These are phyloP conservation scores for Pammene aurita DNA, from an alignment of 2,888 invertebrate species.

Conservation along the genomic window DNA sequence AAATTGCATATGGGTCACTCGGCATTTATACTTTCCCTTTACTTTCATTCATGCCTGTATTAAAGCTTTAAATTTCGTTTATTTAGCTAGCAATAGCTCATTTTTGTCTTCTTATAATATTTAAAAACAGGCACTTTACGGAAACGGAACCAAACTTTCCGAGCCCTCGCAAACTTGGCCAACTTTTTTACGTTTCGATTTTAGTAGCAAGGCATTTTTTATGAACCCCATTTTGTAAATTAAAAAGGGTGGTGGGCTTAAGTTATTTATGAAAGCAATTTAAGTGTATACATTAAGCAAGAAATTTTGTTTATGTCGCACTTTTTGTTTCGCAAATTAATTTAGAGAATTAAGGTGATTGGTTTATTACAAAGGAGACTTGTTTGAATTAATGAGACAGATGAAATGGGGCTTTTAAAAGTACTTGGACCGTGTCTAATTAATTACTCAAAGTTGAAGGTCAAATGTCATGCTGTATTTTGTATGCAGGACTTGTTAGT, in stretches of 20 bases:
- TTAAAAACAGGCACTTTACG: not conserved
- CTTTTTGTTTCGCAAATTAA: slow-evolving; percentile 40
- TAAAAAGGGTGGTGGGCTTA: slow-evolving; percentile 42
- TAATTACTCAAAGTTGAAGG: slow-evolving; percentile 5
- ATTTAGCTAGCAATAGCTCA: too few relatives aligned
- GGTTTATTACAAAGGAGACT: slow-evolving; percentile 25
- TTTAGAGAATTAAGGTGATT: slow-evolving; percentile 36
- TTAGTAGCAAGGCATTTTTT: slow-evolving; percentile 40
- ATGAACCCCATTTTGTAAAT: slow-evolving; percentile 42
- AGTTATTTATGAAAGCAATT: slow-evolving; percentile 41
- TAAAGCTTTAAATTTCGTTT: too few relatives aligned
- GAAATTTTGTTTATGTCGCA: slow-evolving; percentile 40
- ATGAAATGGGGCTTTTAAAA: slow-evolving; percentile 22
- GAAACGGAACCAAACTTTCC: slow-evolving; percentile 37
- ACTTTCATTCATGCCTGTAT: too few relatives aligned
- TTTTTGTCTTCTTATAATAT: not conserved
- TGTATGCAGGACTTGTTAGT: not conserved
- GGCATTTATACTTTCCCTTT: too few relatives aligned
- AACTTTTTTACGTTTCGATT: slow-evolving; percentile 41
- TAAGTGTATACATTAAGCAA: slow-evolving; percentile 39
- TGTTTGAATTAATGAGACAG: slow-evolving; percentile 28
- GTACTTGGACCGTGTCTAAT: slow-evolving; percentile 9
- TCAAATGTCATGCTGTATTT: not conserved
- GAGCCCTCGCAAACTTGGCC: slow-evolving; percentile 8
- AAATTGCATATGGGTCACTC: too few relatives aligned